phyloP scores from a whole-genome alignment of 2,888 invertebrate species.

The Ormyrus nitidulus region DNA sequence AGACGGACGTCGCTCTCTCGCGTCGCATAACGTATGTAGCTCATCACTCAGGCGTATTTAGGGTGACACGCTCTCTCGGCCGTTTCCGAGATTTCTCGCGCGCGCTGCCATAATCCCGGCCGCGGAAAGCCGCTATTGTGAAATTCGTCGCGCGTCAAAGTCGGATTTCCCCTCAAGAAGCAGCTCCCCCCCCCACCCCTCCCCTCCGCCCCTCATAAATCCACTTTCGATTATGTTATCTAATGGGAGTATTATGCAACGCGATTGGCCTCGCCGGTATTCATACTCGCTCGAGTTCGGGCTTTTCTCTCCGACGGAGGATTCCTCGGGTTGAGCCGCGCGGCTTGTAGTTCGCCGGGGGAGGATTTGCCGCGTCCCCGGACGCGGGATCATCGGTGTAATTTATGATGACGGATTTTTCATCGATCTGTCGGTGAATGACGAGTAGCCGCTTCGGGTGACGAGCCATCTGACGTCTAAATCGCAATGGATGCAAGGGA shows the following conservation, averaged over 20 bases:
- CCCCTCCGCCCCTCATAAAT: conserved; percentile 65
- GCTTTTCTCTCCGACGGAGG: not conserved
- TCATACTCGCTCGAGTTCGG: conserved; percentile 51
- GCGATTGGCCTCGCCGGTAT: conserved; percentile 66
- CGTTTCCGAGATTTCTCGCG: conserved; percentile 37
- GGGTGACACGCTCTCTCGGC: conserved; percentile 27
- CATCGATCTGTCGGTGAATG: conserved; percentile 7
- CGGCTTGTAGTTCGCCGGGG: conserved; percentile 6
- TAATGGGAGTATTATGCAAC: conserved; percentile 74
- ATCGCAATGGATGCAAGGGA: conserved; percentile 5
- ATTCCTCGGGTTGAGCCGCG: not conserved
- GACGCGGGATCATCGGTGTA: not conserved
- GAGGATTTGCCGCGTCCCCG: not conserved
- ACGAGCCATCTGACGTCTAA: conserved; percentile 3
- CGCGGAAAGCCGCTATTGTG: conserved; percentile 46
- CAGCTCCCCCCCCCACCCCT: not conserved
- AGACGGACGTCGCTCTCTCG: not conserved
- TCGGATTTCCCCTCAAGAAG: conserved; percentile 33
- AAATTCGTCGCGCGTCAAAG: conserved; percentile 52
- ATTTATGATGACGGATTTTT: conserved; percentile 48
- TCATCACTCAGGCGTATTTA: conserved; percentile 51
- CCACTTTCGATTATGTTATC: conserved; percentile 74
- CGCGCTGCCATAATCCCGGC: conserved; percentile 8
- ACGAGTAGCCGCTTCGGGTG: not conserved
- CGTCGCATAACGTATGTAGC: conserved; percentile 44